Evolutionary conservation across 2,888 invertebrate genomes (phyloP).

Genomic region (Frankliniella intonsa): DNA sequence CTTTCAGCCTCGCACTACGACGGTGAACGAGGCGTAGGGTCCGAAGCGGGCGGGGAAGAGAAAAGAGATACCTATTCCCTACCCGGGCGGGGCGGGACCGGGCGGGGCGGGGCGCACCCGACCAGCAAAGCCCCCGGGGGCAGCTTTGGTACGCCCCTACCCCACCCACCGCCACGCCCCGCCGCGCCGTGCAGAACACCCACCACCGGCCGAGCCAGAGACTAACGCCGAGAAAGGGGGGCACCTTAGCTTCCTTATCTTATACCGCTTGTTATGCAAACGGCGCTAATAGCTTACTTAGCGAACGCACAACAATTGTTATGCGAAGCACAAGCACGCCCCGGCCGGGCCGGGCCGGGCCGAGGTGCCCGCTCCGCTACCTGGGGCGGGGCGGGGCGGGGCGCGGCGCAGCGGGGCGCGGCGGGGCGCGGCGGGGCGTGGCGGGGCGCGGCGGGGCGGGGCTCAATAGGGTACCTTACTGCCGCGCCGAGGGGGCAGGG

Average conservation of each 20-base stretch:
- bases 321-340: not conserved
- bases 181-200: not conserved
- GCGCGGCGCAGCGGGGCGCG: not conserved
- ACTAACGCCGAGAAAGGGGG: not conserved
- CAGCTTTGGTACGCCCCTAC: not conserved
- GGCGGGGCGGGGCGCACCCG: too few relatives aligned
- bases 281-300: constrained; percentile 19
- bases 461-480: not conserved
- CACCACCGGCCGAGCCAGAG: not conserved
- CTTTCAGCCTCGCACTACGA: too few relatives aligned
- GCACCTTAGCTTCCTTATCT: not conserved
- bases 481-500: too few relatives aligned
- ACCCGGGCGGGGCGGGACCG: too few relatives aligned
- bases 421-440: not conserved
- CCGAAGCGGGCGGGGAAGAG: too few relatives aligned
- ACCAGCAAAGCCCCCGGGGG: too few relatives aligned
- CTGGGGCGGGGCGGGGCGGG: not conserved
- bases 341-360: not conserved
- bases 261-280: constrained; percentile 17
- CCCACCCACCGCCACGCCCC: not conserved
- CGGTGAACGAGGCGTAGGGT: too few relatives aligned
- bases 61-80: too few relatives aligned
- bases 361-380: not conserved
- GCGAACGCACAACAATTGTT: constrained; percentile 22
- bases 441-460: not conserved